Evolutionary conservation across 2,888 invertebrate genomes (phyloP).

Genomic region (Aphelenchoides bicaudatus): DNA sequence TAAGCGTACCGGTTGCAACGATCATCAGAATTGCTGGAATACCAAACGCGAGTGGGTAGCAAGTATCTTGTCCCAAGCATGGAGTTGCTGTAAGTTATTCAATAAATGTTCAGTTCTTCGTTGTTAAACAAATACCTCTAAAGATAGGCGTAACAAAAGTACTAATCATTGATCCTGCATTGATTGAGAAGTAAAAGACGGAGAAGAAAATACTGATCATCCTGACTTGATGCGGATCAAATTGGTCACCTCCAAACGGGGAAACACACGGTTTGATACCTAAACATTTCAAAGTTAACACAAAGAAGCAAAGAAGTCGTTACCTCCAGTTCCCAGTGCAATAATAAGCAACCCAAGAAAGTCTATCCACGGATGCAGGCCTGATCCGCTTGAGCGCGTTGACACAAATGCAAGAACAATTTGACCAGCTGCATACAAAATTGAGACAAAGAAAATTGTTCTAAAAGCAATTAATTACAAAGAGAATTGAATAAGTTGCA

Average conservation of each 20-base stretch:
- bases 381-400: constrained; percentile 24
- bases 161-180: constrained; percentile 80
- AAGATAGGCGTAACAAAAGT: constrained; percentile 83
- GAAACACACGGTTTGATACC: constrained; percentile 65
- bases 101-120: not conserved
- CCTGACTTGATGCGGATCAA: constrained; percentile 63
- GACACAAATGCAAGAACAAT: constrained; percentile 70
- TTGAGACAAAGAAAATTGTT: not conserved
- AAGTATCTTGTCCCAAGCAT: constrained; percentile 67
- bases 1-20: constrained; percentile 76
- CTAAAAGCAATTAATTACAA: constrained; percentile 3
- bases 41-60: constrained; percentile 81
- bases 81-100: constrained; percentile 21
- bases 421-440: constrained; percentile 82
- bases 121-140: constrained; percentile 65
- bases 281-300: too few relatives aligned
- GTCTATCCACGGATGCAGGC: constrained; percentile 54
- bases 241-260: constrained; percentile 65
- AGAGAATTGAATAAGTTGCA: not conserved
- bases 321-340: constrained; percentile 64
- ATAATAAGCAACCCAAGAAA: constrained; percentile 62
- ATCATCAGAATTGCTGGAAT: constrained; percentile 83
- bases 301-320: too few relatives aligned
- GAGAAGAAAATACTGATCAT: constrained; percentile 86
- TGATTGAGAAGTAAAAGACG: constrained; percentile 88